phyloP scores from a whole-genome alignment of 2,888 invertebrate genomes.

The Proisotoma minuta region DNA sequence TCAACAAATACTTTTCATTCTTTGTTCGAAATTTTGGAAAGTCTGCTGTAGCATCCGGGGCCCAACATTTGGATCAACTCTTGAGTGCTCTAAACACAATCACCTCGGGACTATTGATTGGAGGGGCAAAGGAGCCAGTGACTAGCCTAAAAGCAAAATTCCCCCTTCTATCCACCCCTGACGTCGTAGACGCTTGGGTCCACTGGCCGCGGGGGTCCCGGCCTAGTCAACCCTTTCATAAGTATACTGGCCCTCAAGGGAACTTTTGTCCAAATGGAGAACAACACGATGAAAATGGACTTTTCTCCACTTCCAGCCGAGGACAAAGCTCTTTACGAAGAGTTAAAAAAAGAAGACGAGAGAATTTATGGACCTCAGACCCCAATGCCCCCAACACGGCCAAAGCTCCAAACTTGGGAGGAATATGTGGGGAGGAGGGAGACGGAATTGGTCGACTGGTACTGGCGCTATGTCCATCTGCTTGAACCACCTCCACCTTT shows the following conservation, averaged over 20 bases:
- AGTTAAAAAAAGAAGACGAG: slow-evolving; percentile 6
- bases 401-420: slow-evolving; percentile 19
- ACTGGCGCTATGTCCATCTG: slow-evolving; percentile 9
- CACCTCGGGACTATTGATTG: slow-evolving; percentile 17
- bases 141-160: slow-evolving; percentile 28
- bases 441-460: slow-evolving; percentile 19
- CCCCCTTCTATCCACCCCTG: neutral
- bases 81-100: slow-evolving; percentile 25
- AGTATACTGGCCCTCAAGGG: slow-evolving; percentile 23
- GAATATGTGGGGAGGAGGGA: slow-evolving; percentile 15
- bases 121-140: slow-evolving; percentile 18
- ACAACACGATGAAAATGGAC: neutral
- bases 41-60: slow-evolving; percentile 23
- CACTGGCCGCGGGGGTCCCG: slow-evolving; percentile 40
- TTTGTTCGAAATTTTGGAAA: slow-evolving; percentile 40
- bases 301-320: slow-evolving; percentile 11
- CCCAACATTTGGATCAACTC: slow-evolving; percentile 33
- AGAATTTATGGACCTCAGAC: neutral
- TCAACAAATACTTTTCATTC: slow-evolving; percentile 35
- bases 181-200: slow-evolving; percentile 37
- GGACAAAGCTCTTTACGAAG: slow-evolving; percentile 13
- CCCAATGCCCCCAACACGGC: neutral
- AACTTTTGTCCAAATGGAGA: slow-evolving; percentile 15
- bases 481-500: slow-evolving; percentile 13
- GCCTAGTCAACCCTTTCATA: slow-evolving; percentile 34